phyloP scores from a whole-genome alignment of 2,113 vertebrate genomes.

The Scopus umbretta region DNA sequence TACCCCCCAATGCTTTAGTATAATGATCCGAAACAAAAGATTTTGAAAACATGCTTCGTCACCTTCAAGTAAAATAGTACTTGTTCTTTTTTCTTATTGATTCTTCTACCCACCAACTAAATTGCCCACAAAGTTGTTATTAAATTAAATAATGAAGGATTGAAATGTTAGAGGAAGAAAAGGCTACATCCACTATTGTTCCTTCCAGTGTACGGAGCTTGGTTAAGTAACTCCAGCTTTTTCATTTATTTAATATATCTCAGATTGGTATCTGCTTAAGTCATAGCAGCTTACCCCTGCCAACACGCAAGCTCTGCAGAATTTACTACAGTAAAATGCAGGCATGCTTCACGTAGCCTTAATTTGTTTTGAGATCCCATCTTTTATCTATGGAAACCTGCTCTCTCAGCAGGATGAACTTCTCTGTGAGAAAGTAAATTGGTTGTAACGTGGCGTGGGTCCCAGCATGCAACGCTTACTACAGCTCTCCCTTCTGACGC shows the following conservation, averaged over 20 bases:
- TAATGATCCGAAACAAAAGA: neutral
- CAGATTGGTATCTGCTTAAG: neutral
- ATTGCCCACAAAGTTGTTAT: neutral
- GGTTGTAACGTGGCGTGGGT: neutral
- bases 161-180: slow-evolving; percentile 7
- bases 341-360: slow-evolving; percentile 9
- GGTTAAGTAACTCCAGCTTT: neutral
- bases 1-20: neutral
- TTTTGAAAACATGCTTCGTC: neutral
- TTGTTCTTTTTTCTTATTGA: neutral
- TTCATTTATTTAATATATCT: slow-evolving; percentile 14
- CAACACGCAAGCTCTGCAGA: neutral
- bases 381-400: slow-evolving; percentile 43
- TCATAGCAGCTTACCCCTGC: neutral
- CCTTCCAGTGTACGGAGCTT: neutral
- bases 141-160: neutral
- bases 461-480: neutral
- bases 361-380: slow-evolving; percentile 37
- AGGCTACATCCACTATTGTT: neutral
- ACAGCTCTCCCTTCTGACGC: neutral
- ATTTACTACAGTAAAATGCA: slow-evolving; percentile 11
- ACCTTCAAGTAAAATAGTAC: neutral
- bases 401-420: slow-evolving; percentile 44
- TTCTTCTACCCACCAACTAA: neutral
- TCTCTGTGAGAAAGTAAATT: slow-evolving; percentile 34